Evolutionary conservation across 2,113 vertebrate genomes (phyloP).

Genomic region (Rhinoderma darwinii): DNA sequence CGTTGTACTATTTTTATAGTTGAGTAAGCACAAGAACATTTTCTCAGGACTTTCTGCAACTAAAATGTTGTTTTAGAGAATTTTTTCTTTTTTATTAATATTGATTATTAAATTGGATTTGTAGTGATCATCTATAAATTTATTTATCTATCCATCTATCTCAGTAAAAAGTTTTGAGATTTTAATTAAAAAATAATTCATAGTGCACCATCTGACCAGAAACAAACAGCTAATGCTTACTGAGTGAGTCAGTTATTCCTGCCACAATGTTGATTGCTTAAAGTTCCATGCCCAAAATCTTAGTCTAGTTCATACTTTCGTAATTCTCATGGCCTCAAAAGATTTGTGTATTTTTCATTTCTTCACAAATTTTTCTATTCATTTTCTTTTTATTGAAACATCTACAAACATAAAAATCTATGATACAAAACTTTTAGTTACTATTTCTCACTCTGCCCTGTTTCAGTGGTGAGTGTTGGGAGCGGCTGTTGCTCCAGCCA

Average conservation of each 20-base stretch:
- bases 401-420: no score
- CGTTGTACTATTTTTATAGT: constrained; percentile 25
- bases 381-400: neutral
- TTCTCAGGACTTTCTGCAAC: constrained; percentile 43
- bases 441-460: no score
- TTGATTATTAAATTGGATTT: neutral
- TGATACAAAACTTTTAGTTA: no score
- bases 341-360: neutral
- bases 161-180: neutral
- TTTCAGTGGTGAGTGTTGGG: no score
- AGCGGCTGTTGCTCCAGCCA: no score
- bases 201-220: neutral
- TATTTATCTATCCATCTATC: neutral
- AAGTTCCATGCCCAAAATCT: neutral
- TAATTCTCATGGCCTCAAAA: neutral
- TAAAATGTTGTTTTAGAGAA: neutral
- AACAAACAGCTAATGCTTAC: neutral
- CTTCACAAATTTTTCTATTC: neutral
- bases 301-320: neutral
- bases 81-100: neutral
- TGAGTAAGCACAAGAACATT: constrained; percentile 38
- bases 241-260: neutral
- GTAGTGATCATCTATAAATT: neutral
- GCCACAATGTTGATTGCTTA: constrained; percentile 1
- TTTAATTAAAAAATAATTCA: neutral